Conservation (phyloP, 2,888 invertebrate genomes). For the Euclidia mi region DNA sequence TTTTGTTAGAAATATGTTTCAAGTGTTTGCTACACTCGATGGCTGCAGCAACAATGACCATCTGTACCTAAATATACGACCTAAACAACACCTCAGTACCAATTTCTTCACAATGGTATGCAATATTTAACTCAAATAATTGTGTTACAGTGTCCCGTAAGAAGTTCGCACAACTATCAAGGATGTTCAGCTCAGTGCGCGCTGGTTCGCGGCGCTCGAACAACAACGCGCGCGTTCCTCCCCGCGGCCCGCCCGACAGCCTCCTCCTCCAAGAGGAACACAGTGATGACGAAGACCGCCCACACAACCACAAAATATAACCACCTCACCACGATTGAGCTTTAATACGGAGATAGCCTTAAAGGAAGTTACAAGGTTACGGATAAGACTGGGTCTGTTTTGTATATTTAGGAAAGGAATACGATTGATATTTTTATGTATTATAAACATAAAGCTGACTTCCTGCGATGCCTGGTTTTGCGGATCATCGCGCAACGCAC, state of each 20-base stretch:
- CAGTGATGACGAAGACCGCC: conserved; percentile 91
- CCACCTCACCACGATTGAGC: conserved; percentile 41
- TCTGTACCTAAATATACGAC: too few relatives aligned
- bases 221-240: conserved; percentile 76
- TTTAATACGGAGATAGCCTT: conserved; percentile 58
- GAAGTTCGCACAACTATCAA: conserved; percentile 94
- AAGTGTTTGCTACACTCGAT: too few relatives aligned
- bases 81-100: too few relatives aligned
- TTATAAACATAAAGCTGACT: too few relatives aligned
- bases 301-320: conserved; percentile 69
- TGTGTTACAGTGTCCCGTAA: conserved; percentile 92
- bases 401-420: conserved; percentile 68
- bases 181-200: conserved; percentile 91
- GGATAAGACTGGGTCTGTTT: conserved; percentile 84
- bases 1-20: too few relatives aligned
- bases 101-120: background rate
- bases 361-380: conserved; percentile 75
- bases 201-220: conserved; percentile 87
- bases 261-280: conserved; percentile 91
- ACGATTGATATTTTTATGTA: conserved; percentile 63
- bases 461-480: too few relatives aligned
- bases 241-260: conserved; percentile 89
- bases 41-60: too few relatives aligned
- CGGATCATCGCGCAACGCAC: too few relatives aligned
- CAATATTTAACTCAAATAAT: conserved; percentile 1